A percentile compares a stretch with the other conserved stretches of the same genome.
These are phyloP conservation scores for Cololabis saira DNA, from an alignment of 2,113 vertebrate genomes.

Conservation along the genomic window DNA sequence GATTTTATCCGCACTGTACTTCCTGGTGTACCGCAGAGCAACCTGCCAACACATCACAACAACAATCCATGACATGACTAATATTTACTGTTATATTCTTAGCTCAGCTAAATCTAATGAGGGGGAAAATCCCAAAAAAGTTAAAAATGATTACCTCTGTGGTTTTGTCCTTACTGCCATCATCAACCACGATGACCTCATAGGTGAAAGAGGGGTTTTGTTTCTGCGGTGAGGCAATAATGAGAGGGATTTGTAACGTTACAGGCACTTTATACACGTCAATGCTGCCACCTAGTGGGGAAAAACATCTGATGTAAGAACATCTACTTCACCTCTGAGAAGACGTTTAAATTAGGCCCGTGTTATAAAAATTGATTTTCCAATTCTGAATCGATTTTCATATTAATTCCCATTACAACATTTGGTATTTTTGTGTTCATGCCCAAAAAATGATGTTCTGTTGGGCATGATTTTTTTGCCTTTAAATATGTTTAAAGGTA, in stretches of 20 bases:
- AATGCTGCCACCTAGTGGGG: constrained; percentile 67
- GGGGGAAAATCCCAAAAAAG: no score
- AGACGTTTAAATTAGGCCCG: no score
- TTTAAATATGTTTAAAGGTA: no score
- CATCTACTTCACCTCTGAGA: not conserved
- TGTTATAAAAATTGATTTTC: no score
- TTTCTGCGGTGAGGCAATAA: constrained; percentile 80
- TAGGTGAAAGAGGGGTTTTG: constrained; percentile 87
- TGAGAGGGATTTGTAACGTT: not conserved
- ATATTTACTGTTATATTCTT: not conserved
- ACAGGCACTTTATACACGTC: not conserved
- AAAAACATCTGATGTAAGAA: not conserved
- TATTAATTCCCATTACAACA: no score
- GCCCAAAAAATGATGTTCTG: no score
- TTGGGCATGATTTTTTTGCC: no score
- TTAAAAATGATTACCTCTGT: constrained; percentile 81
- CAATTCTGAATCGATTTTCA: no score
- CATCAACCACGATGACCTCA: constrained; percentile 94
- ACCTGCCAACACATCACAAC: constrained; percentile 79
- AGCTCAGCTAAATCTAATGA: not conserved
- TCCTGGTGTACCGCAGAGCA: constrained; percentile 87
- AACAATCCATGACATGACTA: not conserved
- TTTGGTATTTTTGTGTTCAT: no score
- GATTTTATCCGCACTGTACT: constrained; percentile 90
- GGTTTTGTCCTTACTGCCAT: constrained; percentile 95